Evolutionary conservation across 2,888 invertebrate species (phyloP).

Genomic region (Atethmia centrago): DNA sequence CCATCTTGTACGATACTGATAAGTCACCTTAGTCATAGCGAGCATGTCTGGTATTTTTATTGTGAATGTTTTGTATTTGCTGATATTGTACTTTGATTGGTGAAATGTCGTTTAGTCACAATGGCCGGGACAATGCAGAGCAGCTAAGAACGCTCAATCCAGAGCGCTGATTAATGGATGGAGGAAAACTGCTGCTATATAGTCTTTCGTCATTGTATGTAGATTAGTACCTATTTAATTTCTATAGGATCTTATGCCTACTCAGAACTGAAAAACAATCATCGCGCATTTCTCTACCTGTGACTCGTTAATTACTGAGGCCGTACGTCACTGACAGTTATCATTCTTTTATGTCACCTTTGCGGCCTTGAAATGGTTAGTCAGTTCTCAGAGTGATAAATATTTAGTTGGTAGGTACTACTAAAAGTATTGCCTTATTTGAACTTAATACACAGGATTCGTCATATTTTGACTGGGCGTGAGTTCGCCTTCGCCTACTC

Average conservation of each 20-base stretch:
- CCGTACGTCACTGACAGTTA: slow-evolving; percentile 34
- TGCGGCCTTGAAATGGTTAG: slow-evolving; percentile 39
- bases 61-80: slow-evolving; percentile 9
- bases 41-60: slow-evolving; percentile 27
- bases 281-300: slow-evolving; percentile 14
- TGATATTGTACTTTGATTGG: slow-evolving; percentile 3
- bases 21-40: slow-evolving; percentile 32
- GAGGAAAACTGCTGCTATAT: not conserved
- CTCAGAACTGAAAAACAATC: slow-evolving; percentile 5
- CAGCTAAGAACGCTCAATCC: not conserved
- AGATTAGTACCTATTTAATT: not conserved
- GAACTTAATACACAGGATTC: slow-evolving; percentile 51
- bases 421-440: slow-evolving; percentile 53
- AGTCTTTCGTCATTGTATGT: not conserved
- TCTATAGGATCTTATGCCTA: not conserved
- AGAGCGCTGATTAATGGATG: not conserved
- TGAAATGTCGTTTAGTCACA: not conserved
- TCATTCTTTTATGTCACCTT: slow-evolving; percentile 40
- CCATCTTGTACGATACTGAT: slow-evolving; percentile 30
- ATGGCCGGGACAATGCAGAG: not conserved
- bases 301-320: slow-evolving; percentile 16
- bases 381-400: slow-evolving; percentile 26
- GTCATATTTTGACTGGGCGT: slow-evolving; percentile 64
- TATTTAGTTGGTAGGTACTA: slow-evolving; percentile 16
- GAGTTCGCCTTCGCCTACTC: slow-evolving; percentile 65